A percentile compares a stretch with the other conserved stretches of the same genome.
Evolutionary conservation across 2,888 invertebrate genomes (phyloP).

Genomic region (Helleia helle): DNA sequence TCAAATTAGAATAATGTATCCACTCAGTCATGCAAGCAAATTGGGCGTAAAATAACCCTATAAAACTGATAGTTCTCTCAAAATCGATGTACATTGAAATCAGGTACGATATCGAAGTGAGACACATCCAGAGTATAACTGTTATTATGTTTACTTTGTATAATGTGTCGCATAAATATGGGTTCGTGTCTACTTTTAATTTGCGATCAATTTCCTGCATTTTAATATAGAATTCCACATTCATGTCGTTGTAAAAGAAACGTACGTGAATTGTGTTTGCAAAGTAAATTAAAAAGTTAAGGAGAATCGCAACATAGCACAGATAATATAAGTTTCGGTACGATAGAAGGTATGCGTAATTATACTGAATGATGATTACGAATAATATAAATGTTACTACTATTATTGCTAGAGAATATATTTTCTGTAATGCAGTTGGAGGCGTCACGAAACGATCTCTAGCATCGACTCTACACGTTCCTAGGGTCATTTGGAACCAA

Average conservation of each 20-base stretch:
- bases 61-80: too few relatives aligned
- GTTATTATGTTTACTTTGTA: slow-evolving; percentile 23
- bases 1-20: neutral
- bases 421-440: slow-evolving; percentile 3
- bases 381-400: neutral
- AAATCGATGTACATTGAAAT: neutral
- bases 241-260: slow-evolving; percentile 34
- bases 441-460: slow-evolving; percentile 5
- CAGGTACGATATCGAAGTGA: neutral
- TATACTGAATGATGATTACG: too few relatives aligned
- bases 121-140: slow-evolving; percentile 13
- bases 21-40: neutral
- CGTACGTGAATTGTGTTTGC: slow-evolving; percentile 33
- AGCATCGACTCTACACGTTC: neutral
- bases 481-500: neutral
- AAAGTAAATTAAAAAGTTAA: slow-evolving; percentile 25
- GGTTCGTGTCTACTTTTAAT: slow-evolving; percentile 34
- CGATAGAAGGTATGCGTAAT: too few relatives aligned
- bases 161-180: slow-evolving; percentile 25
- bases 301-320: neutral
- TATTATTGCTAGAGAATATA: neutral
- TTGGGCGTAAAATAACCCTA: neutral
- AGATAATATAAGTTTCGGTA: slow-evolving; percentile 5
- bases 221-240: slow-evolving; percentile 34
- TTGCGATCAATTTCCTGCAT: slow-evolving; percentile 43